Base-by-base conservation (phyloP, 2,113 vertebrate genomes). In the Riparia riparia region DNA sequence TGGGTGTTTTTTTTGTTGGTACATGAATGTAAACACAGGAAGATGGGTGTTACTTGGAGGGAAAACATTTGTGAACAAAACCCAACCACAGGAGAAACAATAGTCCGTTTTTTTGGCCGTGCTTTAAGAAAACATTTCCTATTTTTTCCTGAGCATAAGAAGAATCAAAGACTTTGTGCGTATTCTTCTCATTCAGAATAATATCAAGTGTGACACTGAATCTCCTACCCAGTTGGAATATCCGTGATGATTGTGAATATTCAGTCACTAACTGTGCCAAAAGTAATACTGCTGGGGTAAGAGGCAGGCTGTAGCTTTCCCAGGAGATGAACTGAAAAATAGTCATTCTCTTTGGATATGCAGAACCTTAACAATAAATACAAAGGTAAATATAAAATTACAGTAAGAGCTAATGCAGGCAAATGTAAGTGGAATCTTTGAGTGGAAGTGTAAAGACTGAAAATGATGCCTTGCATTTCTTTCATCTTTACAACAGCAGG, bases 11-110 rank as follows among this genome's bases (percentile, higher is more conserved):
- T 37, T 87, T 58, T 83, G 50, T 87, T 93, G 78, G 50, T 78
- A 15, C 66, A 61, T 82, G 60, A 91, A 86, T 94, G 68, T 94
- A 96, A 94, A 94, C 85, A 85, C 84, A 80, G 66, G 90, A 95
- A 91, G 74, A 91, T 90, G 90, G 71, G 29, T 87, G 60, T 91
- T 94, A 85, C 73, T 95, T 90, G 82, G 32, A 66, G 51, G 54
- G 56, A 91, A 89, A 94, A 76, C 53, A 77, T 93, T 92, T 88
- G 79, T 83, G 90, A 93, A 26, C 51, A 88, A 93, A 95, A 61
- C 45, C 50, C 4, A 9, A 65, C 88, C 25, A 1, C 74, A 86
- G 71, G 18, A 84, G 76, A 83, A 96, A 90, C 88, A 94, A 95
- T 93, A 89, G 82, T 47, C 44, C 1, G 0, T 4, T 69, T 95